Base-by-base conservation (phyloP, 2,888 invertebrate genomes). In the Geophilus truncorum region DNA sequence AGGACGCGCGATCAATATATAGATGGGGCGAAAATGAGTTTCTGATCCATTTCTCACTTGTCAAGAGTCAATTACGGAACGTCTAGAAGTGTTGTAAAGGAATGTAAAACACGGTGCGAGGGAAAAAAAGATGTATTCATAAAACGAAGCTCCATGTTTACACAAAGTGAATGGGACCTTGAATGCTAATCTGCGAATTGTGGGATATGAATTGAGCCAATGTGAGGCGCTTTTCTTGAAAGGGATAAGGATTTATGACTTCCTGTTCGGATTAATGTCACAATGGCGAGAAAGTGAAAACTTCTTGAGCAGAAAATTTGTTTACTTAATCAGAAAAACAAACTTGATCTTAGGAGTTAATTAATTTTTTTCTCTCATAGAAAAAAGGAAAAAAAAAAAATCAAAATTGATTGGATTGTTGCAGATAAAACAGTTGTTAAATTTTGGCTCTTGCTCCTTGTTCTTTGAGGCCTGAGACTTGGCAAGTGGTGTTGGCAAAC, bases 21-120 rank as follows among this genome's bases (percentile, higher is more conserved):
- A 28, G 70, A 70, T 70, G 70, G 70, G 23, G 28, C n/a, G 70
- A 15, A 70, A 70, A 70, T 70, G 70, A 70, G 70, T 70, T 70
- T 70, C 70, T 70, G 70, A 70, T 70, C 70, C 70, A 70, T 70
- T 70, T 70, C 70, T 70, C 70, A 70, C 70, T 70, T 70, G 70
- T 70, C 70, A 70, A 70, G 70, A 70, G 70, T 70, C 70, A 70
- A 70, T 70, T 70, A 70, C 25, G 70, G n/a, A 15, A 70, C 70
- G 70, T 28, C 70, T 70, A 9, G 28, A 70, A 23, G 25, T 25
- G 70, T 70, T 70, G 70, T 70, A 70, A 70, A 12, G 70, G 70
- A 70, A 70, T 70, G 70, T 70, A 70, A 70, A 70, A 70, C 51
- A 70, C 12, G 2, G 5, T 70, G 1, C 5, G 51, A 18, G 18